Conservation (phyloP, 2,113 vertebrate species). For the Oryzias woworae region DNA sequence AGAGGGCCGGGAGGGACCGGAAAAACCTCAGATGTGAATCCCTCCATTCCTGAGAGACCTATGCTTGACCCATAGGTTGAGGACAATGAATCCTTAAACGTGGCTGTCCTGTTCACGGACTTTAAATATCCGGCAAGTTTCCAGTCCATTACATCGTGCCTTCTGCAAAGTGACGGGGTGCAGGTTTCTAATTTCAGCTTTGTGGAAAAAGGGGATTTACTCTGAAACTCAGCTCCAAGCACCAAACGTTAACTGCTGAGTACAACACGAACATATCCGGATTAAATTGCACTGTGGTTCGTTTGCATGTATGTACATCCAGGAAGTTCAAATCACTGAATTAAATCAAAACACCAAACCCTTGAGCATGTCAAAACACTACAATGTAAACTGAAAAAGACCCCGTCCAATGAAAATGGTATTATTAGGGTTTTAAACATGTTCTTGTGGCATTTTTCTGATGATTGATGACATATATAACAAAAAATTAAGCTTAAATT, state of each 20-base stretch:
- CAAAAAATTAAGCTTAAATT: no score
- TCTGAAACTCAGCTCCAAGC: constrained; percentile 1
- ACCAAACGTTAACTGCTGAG: not conserved
- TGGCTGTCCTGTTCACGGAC: constrained; percentile 10
- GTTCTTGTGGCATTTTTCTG: no score
- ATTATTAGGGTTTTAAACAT: no score
- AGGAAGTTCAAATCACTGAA: no score
- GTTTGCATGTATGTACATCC: no score
- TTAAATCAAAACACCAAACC: no score
- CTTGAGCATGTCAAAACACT: no score
- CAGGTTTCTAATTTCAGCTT: constrained; percentile 13
- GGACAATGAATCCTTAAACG: constrained; percentile 36
- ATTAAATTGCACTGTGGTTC: no score
- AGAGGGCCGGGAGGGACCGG: constrained; percentile 56
- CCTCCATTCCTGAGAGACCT: constrained; percentile 37
- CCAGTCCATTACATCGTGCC: constrained; percentile 11
- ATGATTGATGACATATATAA: no score
- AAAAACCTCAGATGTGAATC: constrained; percentile 52
- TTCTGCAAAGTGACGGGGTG: not conserved
- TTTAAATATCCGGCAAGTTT: constrained; percentile 10
- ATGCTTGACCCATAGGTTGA: constrained; percentile 56
- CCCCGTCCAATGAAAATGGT: no score
- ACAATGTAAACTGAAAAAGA: no score
- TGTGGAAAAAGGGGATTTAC: not conserved
- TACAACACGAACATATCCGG: not conserved